Evolutionary conservation across 1,140 invertebrate genomes (phyloP).

Genomic region (Drosophila takahashii): DNA sequence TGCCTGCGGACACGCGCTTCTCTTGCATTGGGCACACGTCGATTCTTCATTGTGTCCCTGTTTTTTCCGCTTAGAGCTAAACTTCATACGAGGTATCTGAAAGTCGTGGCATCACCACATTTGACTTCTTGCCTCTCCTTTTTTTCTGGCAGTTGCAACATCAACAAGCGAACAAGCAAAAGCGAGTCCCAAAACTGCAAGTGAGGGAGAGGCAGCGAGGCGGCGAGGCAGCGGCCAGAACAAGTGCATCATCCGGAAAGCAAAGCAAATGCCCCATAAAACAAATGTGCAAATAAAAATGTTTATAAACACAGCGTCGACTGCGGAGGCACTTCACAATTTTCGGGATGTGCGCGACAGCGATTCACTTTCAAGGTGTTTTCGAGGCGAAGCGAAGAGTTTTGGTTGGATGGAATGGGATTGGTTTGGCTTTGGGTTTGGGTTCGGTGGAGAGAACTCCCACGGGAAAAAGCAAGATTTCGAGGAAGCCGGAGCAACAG

Average conservation of each 20-base stretch:
- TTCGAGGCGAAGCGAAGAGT: not conserved
- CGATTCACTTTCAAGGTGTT: slow-evolving; percentile 14
- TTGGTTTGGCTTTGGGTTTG: not conserved
- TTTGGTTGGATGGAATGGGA: not conserved
- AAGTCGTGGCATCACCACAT: not conserved
- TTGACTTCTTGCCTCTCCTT: not conserved
- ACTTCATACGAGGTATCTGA: not conserved
- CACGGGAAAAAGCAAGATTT: not conserved
- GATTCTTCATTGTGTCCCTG: no score
- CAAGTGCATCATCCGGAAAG: slow-evolving; percentile 50
- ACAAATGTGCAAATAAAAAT: slow-evolving; percentile 56
- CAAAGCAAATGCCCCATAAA: slow-evolving; percentile 53
- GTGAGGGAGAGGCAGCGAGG: slow-evolving; percentile 2
- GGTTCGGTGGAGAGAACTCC: not conserved
- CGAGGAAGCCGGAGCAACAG: slow-evolving; percentile 1
- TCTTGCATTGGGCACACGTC: no score
- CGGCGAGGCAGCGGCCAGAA: slow-evolving; percentile 5
- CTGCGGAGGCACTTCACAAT: slow-evolving; percentile 36
- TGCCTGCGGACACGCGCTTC: no score
- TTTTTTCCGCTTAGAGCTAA: no score
- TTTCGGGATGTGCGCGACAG: slow-evolving; percentile 42
- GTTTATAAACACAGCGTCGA: slow-evolving; percentile 51
- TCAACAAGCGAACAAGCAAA: slow-evolving; percentile 38
- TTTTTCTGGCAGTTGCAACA: slow-evolving; percentile 29
- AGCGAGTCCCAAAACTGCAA: slow-evolving; percentile 18